Evolutionary conservation across 2,797 vertebrate genomes (phyloP).

Genomic region (Cephalopachus bancanus): DNA sequence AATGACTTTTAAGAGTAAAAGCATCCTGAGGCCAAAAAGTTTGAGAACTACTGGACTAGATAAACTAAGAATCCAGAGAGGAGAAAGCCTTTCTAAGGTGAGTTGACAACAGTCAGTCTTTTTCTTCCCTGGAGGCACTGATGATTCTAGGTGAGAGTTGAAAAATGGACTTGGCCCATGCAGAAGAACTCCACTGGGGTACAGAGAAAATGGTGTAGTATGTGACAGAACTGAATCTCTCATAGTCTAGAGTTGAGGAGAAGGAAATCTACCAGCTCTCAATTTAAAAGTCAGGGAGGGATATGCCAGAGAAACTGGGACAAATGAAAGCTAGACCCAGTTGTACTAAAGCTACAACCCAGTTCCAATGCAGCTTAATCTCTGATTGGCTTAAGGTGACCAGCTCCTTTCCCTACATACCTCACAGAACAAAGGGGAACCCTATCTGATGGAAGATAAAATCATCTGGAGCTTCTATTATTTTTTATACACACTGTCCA

Average conservation of each 20-base stretch:
- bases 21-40: not conserved
- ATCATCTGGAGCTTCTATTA: constrained; percentile 15
- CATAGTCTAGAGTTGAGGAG: not conserved
- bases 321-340: not conserved
- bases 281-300: constrained; percentile 14
- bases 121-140: constrained; percentile 10
- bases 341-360: constrained; percentile 35
- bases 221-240: constrained; percentile 38
- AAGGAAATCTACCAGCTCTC: constrained; percentile 49
- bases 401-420: not conserved
- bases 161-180: not conserved
- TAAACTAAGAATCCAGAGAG: constrained; percentile 22
- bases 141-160: not conserved
- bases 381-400: not conserved
- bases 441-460: not conserved
- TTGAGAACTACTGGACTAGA: not conserved
- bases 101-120: not conserved
- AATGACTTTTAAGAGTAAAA: constrained; percentile 17
- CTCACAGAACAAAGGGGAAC: not conserved
- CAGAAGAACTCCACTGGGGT: not conserved
- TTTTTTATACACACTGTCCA: not conserved
- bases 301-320: not conserved
- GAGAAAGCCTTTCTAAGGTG: constrained; percentile 15
- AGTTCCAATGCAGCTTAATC: not conserved
- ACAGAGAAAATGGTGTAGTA: not conserved